A percentile compares a stretch with the other conserved stretches of the same genome.
These are phyloP conservation scores for Loris lydekkerianus DNA, from an alignment of 2,797 vertebrate species.

Conservation along the genomic window DNA sequence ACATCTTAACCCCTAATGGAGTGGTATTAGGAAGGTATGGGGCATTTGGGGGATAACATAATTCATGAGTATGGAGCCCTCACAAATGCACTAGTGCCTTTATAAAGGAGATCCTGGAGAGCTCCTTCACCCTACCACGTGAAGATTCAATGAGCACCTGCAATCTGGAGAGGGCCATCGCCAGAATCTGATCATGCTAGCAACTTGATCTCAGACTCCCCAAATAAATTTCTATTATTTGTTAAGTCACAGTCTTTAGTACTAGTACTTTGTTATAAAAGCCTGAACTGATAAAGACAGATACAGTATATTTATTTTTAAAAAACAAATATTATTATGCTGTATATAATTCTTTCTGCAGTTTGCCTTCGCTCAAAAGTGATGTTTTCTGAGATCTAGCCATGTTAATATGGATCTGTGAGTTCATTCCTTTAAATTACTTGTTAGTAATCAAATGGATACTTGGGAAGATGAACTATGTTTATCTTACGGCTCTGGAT, in stretches of 20 bases:
- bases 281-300: background rate
- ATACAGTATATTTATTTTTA: background rate
- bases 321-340: background rate
- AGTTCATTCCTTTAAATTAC: conserved; percentile 10
- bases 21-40: background rate
- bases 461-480: background rate
- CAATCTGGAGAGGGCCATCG: background rate
- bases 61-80: background rate
- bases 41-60: background rate
- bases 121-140: background rate
- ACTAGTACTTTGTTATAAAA: background rate
- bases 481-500: background rate
- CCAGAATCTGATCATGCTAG: background rate
- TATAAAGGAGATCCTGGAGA: background rate
- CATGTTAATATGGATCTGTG: background rate
- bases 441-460: background rate
- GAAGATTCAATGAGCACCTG: background rate
- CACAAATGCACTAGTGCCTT: background rate
- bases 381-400: background rate
- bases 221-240: background rate
- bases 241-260: background rate
- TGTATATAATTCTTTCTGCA: background rate
- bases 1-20: background rate
- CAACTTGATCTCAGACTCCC: background rate
- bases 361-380: background rate